Evolutionary conservation across 2,113 vertebrate genomes (phyloP), one percentile per base, ranked within the genome.

Genomic region (Colistium nudipinnis): DNA sequence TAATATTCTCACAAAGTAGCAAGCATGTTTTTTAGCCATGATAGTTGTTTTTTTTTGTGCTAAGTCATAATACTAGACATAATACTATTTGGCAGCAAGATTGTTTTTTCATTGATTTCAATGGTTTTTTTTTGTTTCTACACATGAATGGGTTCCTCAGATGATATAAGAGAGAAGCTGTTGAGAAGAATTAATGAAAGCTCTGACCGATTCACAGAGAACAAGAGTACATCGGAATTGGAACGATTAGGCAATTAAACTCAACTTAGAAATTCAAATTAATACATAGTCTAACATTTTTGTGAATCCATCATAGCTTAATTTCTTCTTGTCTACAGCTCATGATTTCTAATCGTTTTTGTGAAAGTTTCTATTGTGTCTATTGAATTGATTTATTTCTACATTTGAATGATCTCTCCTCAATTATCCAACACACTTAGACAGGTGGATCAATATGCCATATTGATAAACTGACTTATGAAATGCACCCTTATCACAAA

Each of bases 61-160:
- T 51, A 51, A 28, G 17, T 16, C 6, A 2, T 11, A n/a, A 25
- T 9, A n/a, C 16, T 41, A 41, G 0, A 1, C 17, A 6, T 19
- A 0, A 10, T 39, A 25, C 59, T 43, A 16, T 67, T 49, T 68
- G 57, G 52, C 67, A 57, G 24, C 8, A 19, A 22, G 7, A n/a
- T 52, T 6, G 4, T 36, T 48, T 63, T 81, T 43, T 19, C 55
- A 47, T 41, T 49, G 52, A 49, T 81, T 38, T 49, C 0, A 60
- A 45, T 47, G 60, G 77, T 39, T 39, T n/a, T n/a, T n/a, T n/a
- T n/a, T n/a, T n/a, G n/a, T n/a, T n/a, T n/a, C n/a, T n/a, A n/a
- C n/a, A n/a, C n/a, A n/a, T n/a, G n/a, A n/a, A n/a, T n/a, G n/a
- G n/a, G n/a, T n/a, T n/a, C 11, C 13, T 9, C 17, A 4, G 52